Conservation (phyloP, 2,797 vertebrate genomes). For the Pseudomugil gertrudae region DNA sequence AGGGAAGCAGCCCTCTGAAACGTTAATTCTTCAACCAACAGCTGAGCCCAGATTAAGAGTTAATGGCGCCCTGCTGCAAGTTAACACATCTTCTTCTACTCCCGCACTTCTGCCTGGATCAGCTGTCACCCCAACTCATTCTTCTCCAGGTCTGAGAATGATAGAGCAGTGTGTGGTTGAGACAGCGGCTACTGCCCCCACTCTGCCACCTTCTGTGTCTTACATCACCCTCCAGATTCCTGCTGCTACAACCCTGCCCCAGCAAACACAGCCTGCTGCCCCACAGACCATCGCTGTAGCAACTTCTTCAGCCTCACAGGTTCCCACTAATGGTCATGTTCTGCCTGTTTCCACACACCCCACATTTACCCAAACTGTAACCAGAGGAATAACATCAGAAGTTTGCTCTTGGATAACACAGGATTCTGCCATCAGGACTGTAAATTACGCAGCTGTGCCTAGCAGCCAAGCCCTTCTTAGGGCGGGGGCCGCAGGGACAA, state of each 20-base stretch:
- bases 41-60: constrained; percentile 82
- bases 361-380: constrained; percentile 66
- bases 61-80: constrained; percentile 81
- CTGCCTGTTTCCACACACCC: constrained; percentile 58
- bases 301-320: constrained; percentile 62
- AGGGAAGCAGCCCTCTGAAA: constrained; percentile 87
- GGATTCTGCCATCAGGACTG: constrained; percentile 68
- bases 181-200: constrained; percentile 60
- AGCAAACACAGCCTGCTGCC: constrained; percentile 62
- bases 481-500: constrained; percentile 89
- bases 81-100: constrained; percentile 74
- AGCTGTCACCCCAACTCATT: constrained; percentile 76
- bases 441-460: constrained; percentile 69
- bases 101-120: constrained; percentile 82
- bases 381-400: constrained; percentile 66
- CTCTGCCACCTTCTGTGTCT: constrained; percentile 79
- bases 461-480: constrained; percentile 76
- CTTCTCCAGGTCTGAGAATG: constrained; percentile 78
- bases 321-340: constrained; percentile 44
- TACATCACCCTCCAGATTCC: constrained; percentile 84
- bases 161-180: constrained; percentile 80
- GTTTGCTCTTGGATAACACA: constrained; percentile 67
- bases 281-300: constrained; percentile 60
- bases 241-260: constrained; percentile 69
- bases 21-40: constrained; percentile 87